Percentiles rank a stretch among this genome's conserved stretches.
Conservation (phyloP, 2,888 invertebrate species). For the Stegana nigrithorax region DNA sequence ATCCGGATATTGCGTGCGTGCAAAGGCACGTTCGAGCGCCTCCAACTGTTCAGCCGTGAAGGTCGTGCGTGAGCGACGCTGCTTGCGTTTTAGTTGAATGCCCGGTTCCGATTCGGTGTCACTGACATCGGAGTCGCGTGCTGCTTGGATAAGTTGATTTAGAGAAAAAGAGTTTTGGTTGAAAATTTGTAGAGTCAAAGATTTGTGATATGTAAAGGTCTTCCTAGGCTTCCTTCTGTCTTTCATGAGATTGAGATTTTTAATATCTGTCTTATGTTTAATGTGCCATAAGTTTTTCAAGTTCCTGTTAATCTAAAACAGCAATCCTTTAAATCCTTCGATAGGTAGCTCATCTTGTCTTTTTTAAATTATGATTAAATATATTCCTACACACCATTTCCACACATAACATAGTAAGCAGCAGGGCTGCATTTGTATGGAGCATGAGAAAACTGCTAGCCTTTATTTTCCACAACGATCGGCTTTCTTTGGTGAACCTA, state of each 20-base stretch:
- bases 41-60: slow-evolving; percentile 94
- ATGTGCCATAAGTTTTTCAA: too few relatives aligned
- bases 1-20: slow-evolving; percentile 93
- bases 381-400: too few relatives aligned
- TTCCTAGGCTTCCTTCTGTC: too few relatives aligned
- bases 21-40: slow-evolving; percentile 89
- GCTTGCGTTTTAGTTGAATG: slow-evolving; percentile 89
- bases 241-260: too few relatives aligned
- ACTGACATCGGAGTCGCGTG: slow-evolving; percentile 74
- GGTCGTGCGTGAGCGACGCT: slow-evolving; percentile 90
- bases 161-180: slow-evolving; percentile 15
- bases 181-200: neutral
- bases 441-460: neutral
- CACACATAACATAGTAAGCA: neutral
- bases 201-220: too few relatives aligned
- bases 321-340: too few relatives aligned
- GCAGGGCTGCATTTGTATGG: neutral
- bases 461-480: neutral
- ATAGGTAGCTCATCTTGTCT: too few relatives aligned
- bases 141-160: slow-evolving; percentile 40
- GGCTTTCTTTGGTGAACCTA: too few relatives aligned
- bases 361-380: too few relatives aligned
- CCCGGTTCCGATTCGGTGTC: slow-evolving; percentile 94
- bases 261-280: too few relatives aligned
- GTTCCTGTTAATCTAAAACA: too few relatives aligned